Percentiles rank a stretch among this genome's conserved stretches.
phyloP scores from a whole-genome alignment of 2,888 invertebrate species.

The Petrolisthes cinctipes region DNA sequence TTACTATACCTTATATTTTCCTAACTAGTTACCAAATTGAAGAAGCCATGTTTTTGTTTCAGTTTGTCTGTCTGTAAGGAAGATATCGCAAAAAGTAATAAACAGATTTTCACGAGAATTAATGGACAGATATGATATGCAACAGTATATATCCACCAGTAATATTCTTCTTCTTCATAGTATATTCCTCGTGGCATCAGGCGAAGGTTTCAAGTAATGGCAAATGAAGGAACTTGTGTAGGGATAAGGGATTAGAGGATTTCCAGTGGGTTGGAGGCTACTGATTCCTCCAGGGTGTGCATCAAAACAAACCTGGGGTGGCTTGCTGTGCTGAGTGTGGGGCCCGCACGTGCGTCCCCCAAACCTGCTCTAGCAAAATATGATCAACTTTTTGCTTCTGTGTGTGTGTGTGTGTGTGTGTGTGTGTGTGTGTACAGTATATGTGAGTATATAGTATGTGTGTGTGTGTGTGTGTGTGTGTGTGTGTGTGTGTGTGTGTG shows the following conservation, averaged over 20 bases:
- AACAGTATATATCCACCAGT: too few relatives aligned
- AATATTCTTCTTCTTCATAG: too few relatives aligned
- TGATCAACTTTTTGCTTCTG: neutral
- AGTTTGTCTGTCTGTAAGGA: neutral
- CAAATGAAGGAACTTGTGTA: too few relatives aligned
- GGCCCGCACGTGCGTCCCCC: slow-evolving; percentile 23
- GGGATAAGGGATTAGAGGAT: too few relatives aligned
- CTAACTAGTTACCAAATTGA: too few relatives aligned
- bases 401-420: slow-evolving; percentile 19
- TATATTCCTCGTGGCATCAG: too few relatives aligned
- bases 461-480: slow-evolving; percentile 22
- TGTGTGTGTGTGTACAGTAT: slow-evolving; percentile 1
- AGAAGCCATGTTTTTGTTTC: neutral
- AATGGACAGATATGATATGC: too few relatives aligned
- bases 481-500: neutral
- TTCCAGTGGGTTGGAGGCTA: neutral
- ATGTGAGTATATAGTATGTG: too few relatives aligned
- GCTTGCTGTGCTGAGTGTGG: neutral
- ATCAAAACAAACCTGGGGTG: neutral
- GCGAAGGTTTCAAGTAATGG: too few relatives aligned
- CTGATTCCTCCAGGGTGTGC: neutral
- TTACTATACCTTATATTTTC: too few relatives aligned
- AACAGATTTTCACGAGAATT: too few relatives aligned
- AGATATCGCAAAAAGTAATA: too few relatives aligned
- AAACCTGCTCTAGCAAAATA: slow-evolving; percentile 22